Evolutionary conservation across 2,113 vertebrate species (phyloP).

Genomic region (Sebastes fasciatus): DNA sequence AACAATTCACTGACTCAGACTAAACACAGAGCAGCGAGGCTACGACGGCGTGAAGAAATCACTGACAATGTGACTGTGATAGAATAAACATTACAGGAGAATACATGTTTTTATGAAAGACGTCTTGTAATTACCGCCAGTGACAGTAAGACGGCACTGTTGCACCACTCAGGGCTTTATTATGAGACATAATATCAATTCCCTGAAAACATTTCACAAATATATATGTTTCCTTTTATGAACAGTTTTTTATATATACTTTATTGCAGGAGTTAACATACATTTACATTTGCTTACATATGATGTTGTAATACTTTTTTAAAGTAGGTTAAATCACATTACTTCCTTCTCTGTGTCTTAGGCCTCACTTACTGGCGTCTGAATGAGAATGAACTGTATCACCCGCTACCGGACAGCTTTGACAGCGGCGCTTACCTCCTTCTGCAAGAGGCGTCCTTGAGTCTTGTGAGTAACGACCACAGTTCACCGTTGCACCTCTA

Average conservation of each 20-base stretch:
- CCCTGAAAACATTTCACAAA: no score
- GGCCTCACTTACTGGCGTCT: conserved; percentile 93
- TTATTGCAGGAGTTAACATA: no score
- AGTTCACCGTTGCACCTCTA: neutral
- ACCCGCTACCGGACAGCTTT: conserved; percentile 87
- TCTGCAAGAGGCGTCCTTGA: conserved; percentile 75
- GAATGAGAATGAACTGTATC: conserved; percentile 90
- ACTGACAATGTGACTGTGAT: neutral
- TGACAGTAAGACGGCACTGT: conserved; percentile 21
- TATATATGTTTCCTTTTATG: no score
- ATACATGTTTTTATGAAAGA: no score
- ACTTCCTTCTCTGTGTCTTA: conserved; percentile 51
- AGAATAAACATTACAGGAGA: neutral
- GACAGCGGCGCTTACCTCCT: conserved; percentile 80
- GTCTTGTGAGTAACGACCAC: conserved; percentile 79
- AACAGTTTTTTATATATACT: no score
- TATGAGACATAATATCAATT: neutral
- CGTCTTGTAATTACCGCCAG: neutral
- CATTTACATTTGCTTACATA: no score
- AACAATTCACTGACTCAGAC: conserved; percentile 62
- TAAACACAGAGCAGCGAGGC: neutral
- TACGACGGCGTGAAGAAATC: neutral
- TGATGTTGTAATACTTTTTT: neutral
- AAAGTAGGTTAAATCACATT: neutral
- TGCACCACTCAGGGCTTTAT: neutral